These are phyloP conservation scores for Epinephelus fuscoguttatus DNA, from an alignment of 2,113 vertebrate genomes.

Conservation along the genomic window DNA sequence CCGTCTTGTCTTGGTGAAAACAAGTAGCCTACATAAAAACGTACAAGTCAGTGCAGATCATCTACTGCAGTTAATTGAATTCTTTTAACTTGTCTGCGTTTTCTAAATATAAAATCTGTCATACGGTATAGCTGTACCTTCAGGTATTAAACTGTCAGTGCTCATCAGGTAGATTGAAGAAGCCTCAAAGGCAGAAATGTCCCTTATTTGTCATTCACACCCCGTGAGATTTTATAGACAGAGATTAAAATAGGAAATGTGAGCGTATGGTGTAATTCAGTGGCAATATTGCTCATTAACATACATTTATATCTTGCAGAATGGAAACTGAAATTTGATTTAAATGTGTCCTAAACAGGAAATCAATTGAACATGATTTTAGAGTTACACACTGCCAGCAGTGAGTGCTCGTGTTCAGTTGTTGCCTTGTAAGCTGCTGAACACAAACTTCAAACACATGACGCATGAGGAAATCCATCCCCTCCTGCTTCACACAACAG, in stretches of 20 bases:
- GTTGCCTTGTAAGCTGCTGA: neutral
- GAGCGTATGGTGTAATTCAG: slow-evolving; percentile 1
- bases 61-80: neutral
- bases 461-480: neutral
- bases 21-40: neutral
- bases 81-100: neutral
- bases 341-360: neutral
- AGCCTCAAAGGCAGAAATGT: slow-evolving; percentile 49
- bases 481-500: neutral
- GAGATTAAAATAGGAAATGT: slow-evolving; percentile 46
- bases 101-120: slow-evolving; percentile 42
- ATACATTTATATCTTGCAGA: slow-evolving; percentile 3
- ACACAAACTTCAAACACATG: neutral
- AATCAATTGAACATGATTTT: neutral
- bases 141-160: slow-evolving; percentile 16
- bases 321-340: neutral
- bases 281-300: slow-evolving; percentile 9
- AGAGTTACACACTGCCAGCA: neutral
- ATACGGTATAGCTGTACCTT: slow-evolving; percentile 19
- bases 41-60: neutral
- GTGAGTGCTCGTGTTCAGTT: neutral
- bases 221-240: slow-evolving; percentile 28
- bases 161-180: slow-evolving; percentile 35
- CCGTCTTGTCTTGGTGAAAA: neutral
- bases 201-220: slow-evolving; percentile 22